Evolutionary conservation across 2,113 vertebrate species (phyloP), one percentile per base, ranked within the genome.

Genomic region (Tonatia bakeri): DNA sequence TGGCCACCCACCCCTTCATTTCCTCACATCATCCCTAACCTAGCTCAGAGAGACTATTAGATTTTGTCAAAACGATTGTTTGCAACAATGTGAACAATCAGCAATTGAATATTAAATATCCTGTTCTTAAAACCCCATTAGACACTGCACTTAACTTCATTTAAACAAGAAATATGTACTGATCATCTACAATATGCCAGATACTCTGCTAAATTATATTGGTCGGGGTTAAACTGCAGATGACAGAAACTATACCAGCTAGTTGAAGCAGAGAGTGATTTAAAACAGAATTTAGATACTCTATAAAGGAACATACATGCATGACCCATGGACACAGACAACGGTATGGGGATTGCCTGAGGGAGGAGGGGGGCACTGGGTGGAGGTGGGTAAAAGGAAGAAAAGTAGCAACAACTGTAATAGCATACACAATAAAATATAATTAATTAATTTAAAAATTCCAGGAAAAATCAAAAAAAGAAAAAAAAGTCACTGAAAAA

Each of bases 221-320:
- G 59, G 36, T 75, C 28, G 92, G 16, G 33, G 59, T 75, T 56
- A 65, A 95, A 92, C 76, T n/a, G 7, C 64, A 81, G 43, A 77
- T 28, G 47, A 64, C 16, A 94, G 61, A 81, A 84, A 85, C 22
- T 45, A 10, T 13, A 72, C 15, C 38, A n/a, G 54, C 45, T 45
- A 85, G 59, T 64, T 50, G 83, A 70, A 95, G 14, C 65, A 43
- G n/a, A 64, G 36, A 90, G 31, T 24, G 17, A 59, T 72, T 92
- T 77, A 64, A 84, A 94, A 59, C 77, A 94, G 88, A 92, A 94
- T 72, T 95, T 67, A 59, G 47, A 64, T 33, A 14, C 26, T 54
- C 61, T 77, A 22, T 76, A 64, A 64, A 64, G 24, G 61, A 64
- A 64, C 28, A 64, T 14, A 64, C 4, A 31, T 64, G 61, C 61